phyloP scores from a whole-genome alignment of 2,113 vertebrate species.

The Notechis scutatus region DNA sequence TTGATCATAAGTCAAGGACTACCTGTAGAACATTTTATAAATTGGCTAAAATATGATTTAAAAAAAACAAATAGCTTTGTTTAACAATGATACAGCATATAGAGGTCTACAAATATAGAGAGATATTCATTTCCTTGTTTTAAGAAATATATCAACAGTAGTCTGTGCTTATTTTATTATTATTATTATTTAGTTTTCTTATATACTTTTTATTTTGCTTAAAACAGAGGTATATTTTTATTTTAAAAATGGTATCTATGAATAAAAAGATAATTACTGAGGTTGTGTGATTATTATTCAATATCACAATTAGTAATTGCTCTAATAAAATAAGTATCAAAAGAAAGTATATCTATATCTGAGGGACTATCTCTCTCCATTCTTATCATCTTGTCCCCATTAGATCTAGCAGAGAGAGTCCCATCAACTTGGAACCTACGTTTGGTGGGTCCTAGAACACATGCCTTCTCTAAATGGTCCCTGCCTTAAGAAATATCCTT shows the following conservation, averaged over 20 bases:
- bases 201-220: not conserved
- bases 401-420: not conserved
- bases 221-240: not conserved
- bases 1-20: not conserved
- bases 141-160: not conserved
- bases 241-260: not conserved
- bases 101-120: not conserved
- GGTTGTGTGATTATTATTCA: not conserved
- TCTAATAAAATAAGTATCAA: not conserved
- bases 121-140: not conserved
- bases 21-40: not conserved
- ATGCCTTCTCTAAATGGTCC: not conserved
- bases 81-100: not conserved
- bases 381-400: not conserved
- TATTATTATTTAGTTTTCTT: not conserved
- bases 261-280: not conserved
- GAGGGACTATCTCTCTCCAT: not conserved
- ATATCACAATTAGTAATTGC: not conserved
- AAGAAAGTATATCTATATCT: not conserved
- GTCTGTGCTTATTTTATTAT: not conserved
- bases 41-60: not conserved
- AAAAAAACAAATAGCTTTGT: not conserved
- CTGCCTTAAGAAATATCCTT: not conserved
- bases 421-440: not conserved
- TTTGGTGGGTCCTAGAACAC: not conserved